Evolutionary conservation across 2,797 vertebrate species (phyloP).

Genomic region (Cetoscarus ocellatus): DNA sequence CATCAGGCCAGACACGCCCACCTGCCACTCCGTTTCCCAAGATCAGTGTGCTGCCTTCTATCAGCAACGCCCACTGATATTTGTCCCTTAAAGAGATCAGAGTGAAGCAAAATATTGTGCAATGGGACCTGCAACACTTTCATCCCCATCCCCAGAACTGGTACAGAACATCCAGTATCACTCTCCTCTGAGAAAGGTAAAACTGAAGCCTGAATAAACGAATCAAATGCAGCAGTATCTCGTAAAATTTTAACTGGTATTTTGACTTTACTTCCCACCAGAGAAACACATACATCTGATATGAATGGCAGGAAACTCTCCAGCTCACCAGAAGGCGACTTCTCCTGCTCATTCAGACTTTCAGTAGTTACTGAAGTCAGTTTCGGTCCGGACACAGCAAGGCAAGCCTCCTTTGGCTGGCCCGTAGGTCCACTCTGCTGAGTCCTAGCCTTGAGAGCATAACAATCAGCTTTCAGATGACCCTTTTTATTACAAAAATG

Average conservation of each 20-base stretch:
- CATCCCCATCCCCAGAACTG: too few species aligned
- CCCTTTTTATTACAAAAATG: not conserved
- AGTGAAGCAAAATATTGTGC: too few species aligned
- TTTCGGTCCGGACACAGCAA: not conserved
- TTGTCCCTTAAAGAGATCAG: too few species aligned
- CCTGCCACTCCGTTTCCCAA: too few species aligned
- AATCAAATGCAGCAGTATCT: too few species aligned
- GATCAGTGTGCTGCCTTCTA: too few species aligned
- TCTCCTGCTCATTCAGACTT: not conserved
- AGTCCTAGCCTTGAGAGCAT: not conserved
- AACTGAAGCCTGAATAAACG: too few species aligned
- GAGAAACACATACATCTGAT: not conserved
- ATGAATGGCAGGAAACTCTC: not conserved
- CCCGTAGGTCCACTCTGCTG: not conserved
- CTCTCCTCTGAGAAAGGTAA: too few species aligned
- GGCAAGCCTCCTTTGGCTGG: not conserved
- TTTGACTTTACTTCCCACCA: not conserved
- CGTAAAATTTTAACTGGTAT: too few species aligned
- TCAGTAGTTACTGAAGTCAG: not conserved
- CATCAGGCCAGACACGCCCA: too few species aligned
- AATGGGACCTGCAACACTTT: not conserved
- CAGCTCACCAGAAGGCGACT: not conserved
- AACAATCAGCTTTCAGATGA: not conserved
- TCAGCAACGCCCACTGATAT: too few species aligned
- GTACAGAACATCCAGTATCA: too few species aligned